Percentiles rank a stretch among this genome's conserved stretches.
Evolutionary conservation across 2,797 vertebrate species (phyloP).

Genomic region (Aldrovandia affinis): DNA sequence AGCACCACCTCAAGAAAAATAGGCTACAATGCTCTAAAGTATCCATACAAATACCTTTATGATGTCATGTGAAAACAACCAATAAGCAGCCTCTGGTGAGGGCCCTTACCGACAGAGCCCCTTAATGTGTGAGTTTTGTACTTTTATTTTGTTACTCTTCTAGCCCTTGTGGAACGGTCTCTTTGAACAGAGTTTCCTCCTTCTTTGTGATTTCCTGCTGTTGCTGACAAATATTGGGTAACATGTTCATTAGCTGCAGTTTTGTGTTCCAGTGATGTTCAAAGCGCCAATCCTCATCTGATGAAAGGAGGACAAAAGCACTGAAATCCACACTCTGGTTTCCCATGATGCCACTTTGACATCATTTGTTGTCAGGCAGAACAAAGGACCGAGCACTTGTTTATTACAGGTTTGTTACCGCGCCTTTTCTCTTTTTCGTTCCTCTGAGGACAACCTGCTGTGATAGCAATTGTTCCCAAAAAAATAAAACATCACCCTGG

Average conservation of each 20-base stretch:
- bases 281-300: conserved; percentile 59
- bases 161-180: conserved; percentile 32
- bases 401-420: conserved; percentile 56
- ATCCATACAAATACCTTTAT: no score
- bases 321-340: conserved; percentile 56
- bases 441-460: conserved; percentile 45
- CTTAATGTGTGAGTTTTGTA: conserved; percentile 26
- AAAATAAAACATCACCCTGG: conserved; percentile 33
- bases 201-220: conserved; percentile 57
- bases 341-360: conserved; percentile 55
- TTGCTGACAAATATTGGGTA: conserved; percentile 61
- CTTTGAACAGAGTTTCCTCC: neutral
- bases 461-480: conserved; percentile 54
- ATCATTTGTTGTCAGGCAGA: conserved; percentile 62
- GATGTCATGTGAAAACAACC: no score
- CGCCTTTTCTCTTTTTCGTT: conserved; percentile 47
- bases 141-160: conserved; percentile 48
- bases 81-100: no score
- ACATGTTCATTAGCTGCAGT: conserved; percentile 71
- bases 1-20: no score
- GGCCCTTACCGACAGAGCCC: neutral
- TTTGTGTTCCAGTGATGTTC: conserved; percentile 63
- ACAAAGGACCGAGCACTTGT: conserved; percentile 58
- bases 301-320: conserved; percentile 52
- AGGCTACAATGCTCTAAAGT: no score